These are phyloP conservation scores for Lacerta viridis DNA, from an alignment of 2,797 vertebrate species.

Conservation along the genomic window DNA sequence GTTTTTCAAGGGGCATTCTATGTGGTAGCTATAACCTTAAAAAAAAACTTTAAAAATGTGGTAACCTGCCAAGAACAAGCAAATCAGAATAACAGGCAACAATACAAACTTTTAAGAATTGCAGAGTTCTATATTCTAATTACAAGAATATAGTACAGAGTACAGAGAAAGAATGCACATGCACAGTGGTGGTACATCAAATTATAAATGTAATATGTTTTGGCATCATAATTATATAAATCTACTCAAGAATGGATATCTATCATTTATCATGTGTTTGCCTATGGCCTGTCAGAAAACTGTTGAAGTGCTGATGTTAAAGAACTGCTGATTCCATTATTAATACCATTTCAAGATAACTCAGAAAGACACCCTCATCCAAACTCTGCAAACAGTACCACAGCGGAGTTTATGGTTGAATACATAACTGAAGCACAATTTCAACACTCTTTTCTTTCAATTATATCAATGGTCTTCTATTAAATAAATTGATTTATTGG, in stretches of 20 bases:
- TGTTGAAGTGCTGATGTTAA: not conserved
- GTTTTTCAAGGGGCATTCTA: not conserved
- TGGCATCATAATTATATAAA: constrained; percentile 9
- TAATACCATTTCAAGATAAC: constrained; percentile 1
- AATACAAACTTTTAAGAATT: not conserved
- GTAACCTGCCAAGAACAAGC: not conserved
- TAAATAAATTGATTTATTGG: not conserved
- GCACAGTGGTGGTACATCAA: constrained; percentile 5
- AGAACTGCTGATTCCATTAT: not conserved
- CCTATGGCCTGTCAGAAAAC: not conserved
- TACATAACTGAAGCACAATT: constrained; percentile 7
- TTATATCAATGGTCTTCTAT: not conserved
- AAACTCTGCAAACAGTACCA: not conserved
- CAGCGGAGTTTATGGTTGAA: not conserved
- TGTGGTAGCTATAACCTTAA: not conserved
- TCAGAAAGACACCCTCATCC: not conserved
- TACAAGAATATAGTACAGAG: too few relatives aligned
- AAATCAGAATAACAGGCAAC: not conserved
- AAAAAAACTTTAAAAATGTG: not conserved
- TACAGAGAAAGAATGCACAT: too few relatives aligned
- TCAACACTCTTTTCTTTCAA: not conserved
- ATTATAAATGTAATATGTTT: not conserved
- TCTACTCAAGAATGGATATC: not conserved
- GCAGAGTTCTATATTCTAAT: not conserved
- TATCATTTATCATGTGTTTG: not conserved